Base-by-base conservation (phyloP, 53 echinoderm and acorn worm genomes). In the Apostichopus leukothele region DNA sequence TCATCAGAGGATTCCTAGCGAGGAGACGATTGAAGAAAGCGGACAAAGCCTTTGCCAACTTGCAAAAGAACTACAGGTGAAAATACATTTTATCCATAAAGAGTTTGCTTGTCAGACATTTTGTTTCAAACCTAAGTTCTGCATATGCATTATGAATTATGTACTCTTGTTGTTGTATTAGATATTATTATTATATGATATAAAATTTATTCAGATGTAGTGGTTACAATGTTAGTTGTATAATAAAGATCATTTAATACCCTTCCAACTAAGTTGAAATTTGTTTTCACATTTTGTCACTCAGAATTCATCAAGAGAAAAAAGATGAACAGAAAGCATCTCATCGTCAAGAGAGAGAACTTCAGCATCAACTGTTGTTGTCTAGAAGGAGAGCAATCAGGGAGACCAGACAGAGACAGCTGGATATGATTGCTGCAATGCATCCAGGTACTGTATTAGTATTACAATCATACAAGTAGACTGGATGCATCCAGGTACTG, bases 401-500 rank as follows among this genome's bases (percentile, higher is more conserved):
- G 83, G 86, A 98, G 20, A 96, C 98, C 4, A 90, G 95, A 66
- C 95, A 98, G 90, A 95, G 90, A 89, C 98, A 98, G 76, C 94
- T 98, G 75, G 95, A 98, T 60, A 95, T 98, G 95, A 98, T 98
- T 68, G 88, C 94, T 68, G 98, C 98, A 20, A 94, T 98, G 93
- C 93, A 92, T 76, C 98, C 98, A 88, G 95, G 98, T 97, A 57
- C 75, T 76, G 61, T 63, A 13, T 16, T 3, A 39, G 27, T 27
- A 27, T 27, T 27, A 27, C 27, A 27, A 27, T 27, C 1, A 27
- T 27, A 27, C 27, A 27, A 27, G 27, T 27, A 27, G 27, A 27
- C 27, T 27, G 27, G 27, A 27, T 27, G 27, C 27, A 27, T 27
- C 27, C 27, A 27, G 27, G 27, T 27, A 39, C 39, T 39, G 39